Evolutionary conservation across 2,113 vertebrate genomes (phyloP), one percentile per base, ranked within the genome.

Genomic region (Rhagologus leucostigma): DNA sequence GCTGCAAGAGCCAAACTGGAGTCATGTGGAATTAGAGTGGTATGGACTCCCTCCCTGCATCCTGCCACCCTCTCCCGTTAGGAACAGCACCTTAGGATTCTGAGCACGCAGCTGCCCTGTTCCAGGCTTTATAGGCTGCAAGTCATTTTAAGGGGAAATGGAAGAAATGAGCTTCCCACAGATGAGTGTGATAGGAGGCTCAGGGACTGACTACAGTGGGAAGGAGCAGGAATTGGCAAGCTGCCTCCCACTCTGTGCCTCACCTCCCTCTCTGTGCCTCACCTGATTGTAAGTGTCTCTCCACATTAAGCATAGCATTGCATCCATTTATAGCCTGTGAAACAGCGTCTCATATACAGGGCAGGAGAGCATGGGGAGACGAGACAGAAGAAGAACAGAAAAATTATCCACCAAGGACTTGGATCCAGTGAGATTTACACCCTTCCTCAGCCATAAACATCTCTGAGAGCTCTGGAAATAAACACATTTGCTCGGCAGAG

Each of bases 111-210:
- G 78, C 56, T 74, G 65, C 55, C 71, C 76, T 90, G 89, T 87
- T 96, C 77, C 87, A 60, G 87, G 81, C 62, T 95, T 87, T 95
- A 49, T 39, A 39, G 91, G 69, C 95, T 96, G 71, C 84, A 95
- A 95, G 85, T 83, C 92, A 94, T 95, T 92, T 92, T 90, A 84
- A 91, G 85, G 64, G 68, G 76, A 96, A 90, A 55, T 63, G 57
- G 59, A 78, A 91, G 93, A 70, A 94, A 96, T 64, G 41, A 95
- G 88, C 92, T 94, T 84, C 56, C 60, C 83, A 70, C 63, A 75
- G 90, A 82, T 33, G 19, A 74, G 39, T 4, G 11, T 49, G 87
- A 60, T 24, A 60, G 68, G 39, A 84, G 59, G 62, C 76, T 86
- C 56, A 44, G 60, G 44, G 60, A 57, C 83, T 50, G 83, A 39